A percentile compares a stretch with the other conserved stretches of the same genome.
These are phyloP conservation scores for Sebastes dallii DNA, from an alignment of 2,797 vertebrate species.

Conservation along the genomic window DNA sequence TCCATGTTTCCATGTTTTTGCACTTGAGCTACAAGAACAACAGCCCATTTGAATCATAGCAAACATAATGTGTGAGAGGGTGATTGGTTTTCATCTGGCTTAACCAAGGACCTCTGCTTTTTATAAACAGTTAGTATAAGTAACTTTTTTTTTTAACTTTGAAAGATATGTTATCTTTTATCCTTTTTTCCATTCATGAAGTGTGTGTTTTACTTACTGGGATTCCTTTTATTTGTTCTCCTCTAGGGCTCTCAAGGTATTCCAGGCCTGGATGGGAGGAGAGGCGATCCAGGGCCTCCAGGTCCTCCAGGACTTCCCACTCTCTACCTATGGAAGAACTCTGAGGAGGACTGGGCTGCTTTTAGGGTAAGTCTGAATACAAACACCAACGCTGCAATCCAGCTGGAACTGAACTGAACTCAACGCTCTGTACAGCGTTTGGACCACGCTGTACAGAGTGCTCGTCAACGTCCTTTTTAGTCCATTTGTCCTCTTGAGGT, in stretches of 20 bases:
- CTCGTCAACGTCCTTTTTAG: neutral
- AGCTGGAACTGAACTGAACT: neutral
- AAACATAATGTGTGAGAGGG: neutral
- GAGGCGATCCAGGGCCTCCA: conserved; percentile 76
- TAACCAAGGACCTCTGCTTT: neutral
- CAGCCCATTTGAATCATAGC: neutral
- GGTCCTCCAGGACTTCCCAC: conserved; percentile 83
- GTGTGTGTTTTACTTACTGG: neutral
- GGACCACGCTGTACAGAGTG: neutral
- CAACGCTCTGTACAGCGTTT: no score
- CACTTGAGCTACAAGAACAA: neutral
- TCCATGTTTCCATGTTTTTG: neutral
- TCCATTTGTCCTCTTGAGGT: neutral
- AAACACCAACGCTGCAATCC: neutral
- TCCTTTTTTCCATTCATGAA: neutral
- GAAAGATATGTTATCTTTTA: neutral
- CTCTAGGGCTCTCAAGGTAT: conserved; percentile 79
- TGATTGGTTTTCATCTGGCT: neutral
- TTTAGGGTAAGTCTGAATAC: conserved; percentile 77
- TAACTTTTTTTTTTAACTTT: neutral
- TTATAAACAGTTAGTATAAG: neutral
- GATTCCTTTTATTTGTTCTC: neutral
- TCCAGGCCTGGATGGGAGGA: conserved; percentile 67
- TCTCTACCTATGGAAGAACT: conserved; percentile 84
- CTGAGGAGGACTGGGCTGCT: conserved; percentile 80